phyloP scores from a whole-genome alignment of 1,140 invertebrate species.

The Hycleus phaleratus region DNA sequence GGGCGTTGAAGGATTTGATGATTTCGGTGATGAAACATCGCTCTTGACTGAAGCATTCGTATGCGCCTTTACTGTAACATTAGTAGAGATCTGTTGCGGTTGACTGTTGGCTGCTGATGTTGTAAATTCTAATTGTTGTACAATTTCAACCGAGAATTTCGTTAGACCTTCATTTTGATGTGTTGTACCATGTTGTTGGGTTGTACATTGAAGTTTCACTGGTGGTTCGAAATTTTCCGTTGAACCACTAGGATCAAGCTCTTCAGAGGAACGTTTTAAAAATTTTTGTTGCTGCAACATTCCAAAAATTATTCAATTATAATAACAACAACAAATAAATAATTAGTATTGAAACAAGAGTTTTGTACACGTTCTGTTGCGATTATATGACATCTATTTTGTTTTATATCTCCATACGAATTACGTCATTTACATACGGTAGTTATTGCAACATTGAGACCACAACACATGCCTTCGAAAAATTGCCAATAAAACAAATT shows the following conservation, averaged over 20 bases:
- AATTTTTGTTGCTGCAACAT: constrained; percentile 75
- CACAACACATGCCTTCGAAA: constrained; percentile 2
- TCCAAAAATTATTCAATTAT: constrained; percentile 16
- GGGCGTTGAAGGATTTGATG: constrained; percentile 32
- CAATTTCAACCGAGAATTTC: constrained; percentile 84
- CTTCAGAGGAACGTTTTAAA: constrained; percentile 64
- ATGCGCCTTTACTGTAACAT: constrained; percentile 84
- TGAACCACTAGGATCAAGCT: constrained; percentile 51
- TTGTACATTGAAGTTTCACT: constrained; percentile 67
- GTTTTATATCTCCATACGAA: not conserved
- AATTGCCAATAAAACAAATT: too few species aligned
- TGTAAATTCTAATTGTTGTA: constrained; percentile 81
- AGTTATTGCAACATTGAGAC: not conserved
- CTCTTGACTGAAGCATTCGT: constrained; percentile 77
- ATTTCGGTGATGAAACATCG: constrained; percentile 52
- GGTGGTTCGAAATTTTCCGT: constrained; percentile 59
- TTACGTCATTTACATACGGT: constrained; percentile 6
- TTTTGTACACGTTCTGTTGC: too few species aligned
- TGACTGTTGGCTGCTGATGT: constrained; percentile 72
- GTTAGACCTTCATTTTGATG: constrained; percentile 53
- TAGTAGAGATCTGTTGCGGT: constrained; percentile 84
- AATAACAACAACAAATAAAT: not conserved
- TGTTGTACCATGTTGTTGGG: constrained; percentile 40
- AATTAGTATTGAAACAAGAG: not conserved
- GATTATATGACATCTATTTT: too few species aligned